A percentile compares a stretch with the other conserved stretches of the same genome.
These are phyloP conservation scores for Hirtodrosophila duncani DNA, from an alignment of 2,888 invertebrate genomes.

Conservation along the genomic window DNA sequence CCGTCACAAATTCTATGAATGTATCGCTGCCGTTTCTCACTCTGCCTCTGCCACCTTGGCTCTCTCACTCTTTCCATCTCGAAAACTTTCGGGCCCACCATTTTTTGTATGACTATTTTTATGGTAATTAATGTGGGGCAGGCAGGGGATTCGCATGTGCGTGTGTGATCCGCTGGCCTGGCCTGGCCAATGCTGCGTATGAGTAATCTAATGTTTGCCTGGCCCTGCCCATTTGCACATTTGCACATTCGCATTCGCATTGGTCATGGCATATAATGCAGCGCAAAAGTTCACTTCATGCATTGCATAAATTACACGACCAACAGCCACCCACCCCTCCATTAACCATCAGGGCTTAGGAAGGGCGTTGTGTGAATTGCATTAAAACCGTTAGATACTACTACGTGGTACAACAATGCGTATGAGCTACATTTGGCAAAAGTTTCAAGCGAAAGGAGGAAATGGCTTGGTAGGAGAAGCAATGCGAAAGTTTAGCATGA, in stretches of 20 bases:
- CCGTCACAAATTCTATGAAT: constrained; percentile 69
- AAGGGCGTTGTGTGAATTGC: too few species aligned
- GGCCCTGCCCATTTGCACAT: constrained; percentile 15
- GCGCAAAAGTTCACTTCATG: too few species aligned
- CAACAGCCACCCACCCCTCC: background rate
- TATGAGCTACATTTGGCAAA: too few species aligned
- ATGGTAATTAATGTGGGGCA: constrained; percentile 68
- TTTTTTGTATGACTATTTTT: constrained; percentile 46
- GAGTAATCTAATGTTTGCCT: constrained; percentile 41
- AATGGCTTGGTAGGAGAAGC: too few species aligned
- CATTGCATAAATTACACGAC: constrained; percentile 27
- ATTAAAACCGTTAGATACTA: constrained; percentile 4
- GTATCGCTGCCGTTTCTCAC: constrained; percentile 7
- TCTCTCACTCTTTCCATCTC: background rate
- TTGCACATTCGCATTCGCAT: constrained; percentile 4
- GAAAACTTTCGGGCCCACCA: constrained; percentile 16
- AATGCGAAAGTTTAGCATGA: too few species aligned
- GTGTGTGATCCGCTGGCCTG: constrained; percentile 5
- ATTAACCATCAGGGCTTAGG: constrained; percentile 11
- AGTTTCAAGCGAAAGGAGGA: too few species aligned
- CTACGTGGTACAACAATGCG: constrained; percentile 3
- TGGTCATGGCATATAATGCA: constrained; percentile 27
- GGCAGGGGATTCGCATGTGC: background rate
- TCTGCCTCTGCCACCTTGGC: constrained; percentile 1
- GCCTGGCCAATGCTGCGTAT: constrained; percentile 39